Evolutionary conservation across 1,140 invertebrate species (phyloP), one percentile per base, ranked within the genome.

Genomic region (Thrips palmi): DNA sequence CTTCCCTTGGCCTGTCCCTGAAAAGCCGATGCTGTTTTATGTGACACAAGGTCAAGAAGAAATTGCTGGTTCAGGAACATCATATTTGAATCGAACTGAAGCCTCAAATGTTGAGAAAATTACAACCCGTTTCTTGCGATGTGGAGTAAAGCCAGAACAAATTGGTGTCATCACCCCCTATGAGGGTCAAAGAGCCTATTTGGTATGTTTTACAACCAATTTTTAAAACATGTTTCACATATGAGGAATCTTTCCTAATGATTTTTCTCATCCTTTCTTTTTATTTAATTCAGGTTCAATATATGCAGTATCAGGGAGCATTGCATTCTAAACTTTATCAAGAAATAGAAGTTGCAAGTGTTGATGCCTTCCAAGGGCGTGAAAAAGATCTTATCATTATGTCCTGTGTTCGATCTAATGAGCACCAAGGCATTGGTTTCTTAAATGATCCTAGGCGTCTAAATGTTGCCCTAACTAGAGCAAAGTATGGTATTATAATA

Each of bases 111-210:
- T 98, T 1, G 96, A 99, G 57, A 98, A 97, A 56, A 77, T 99
- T 25, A 84, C 87, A 0, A 96, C 89, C 0, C 67, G 83, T 28
- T 93, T 97, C 49, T 59, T 99, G 4, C 79, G 92, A 48, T 83
- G 82, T 7, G 93, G 94, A 4, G 79, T 99, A 0, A 85, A 91
- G 49, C 93, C 96, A 0, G 89, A 96, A 48, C 94, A 98, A 57
- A 98, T 99, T 39, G 96, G 96, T n/a, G 88, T 98, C 19, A 96
- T 99, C 29, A 99, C 96, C 0, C 96, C 96, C 0, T 99, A 99
- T 47, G 94, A 98, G 61, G 91, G 96, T 0, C 96, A 99, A 54
- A 62, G 96, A n/a, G 91, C 93, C 0, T 98, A 94, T 58, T 62
- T 98, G 32, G 93, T 80, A 35, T 46, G 39, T 46, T 20, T 23